These are phyloP conservation scores for Oreocharis arfaki DNA, from an alignment of 2,113 vertebrate species.

Conservation along the genomic window DNA sequence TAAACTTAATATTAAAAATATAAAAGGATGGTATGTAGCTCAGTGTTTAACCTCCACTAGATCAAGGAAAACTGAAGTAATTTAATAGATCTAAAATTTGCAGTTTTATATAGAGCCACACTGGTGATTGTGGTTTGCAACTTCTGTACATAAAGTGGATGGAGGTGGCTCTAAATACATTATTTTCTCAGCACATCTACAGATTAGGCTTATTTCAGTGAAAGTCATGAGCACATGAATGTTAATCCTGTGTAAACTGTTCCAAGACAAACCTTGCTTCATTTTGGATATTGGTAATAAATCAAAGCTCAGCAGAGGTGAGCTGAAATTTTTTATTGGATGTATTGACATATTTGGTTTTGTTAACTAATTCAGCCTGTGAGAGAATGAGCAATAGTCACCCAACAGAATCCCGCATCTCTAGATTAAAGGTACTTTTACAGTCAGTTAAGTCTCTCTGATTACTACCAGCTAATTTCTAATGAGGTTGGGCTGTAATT, in stretches of 20 bases:
- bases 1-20: background rate
- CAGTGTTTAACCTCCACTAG: background rate
- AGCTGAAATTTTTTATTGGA: background rate
- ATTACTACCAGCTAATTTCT: slow-evolving; percentile 54
- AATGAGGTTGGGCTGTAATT: slow-evolving; percentile 46
- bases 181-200: background rate
- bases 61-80: background rate
- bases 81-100: background rate
- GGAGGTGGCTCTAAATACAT: background rate
- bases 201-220: background rate
- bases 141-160: background rate
- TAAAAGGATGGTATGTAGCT: background rate
- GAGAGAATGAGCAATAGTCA: slow-evolving; percentile 1
- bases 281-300: background rate
- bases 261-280: background rate
- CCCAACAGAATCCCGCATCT: slow-evolving; percentile 12
- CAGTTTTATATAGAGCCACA: background rate
- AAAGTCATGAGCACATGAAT: background rate
- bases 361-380: background rate
- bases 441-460: slow-evolving; percentile 15
- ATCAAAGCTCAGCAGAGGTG: background rate
- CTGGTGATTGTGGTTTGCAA: background rate
- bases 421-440: slow-evolving; percentile 29
- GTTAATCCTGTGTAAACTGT: background rate
- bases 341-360: background rate